Conservation (phyloP, 2,888 invertebrate species). For the Dinocampus coccinellae region DNA sequence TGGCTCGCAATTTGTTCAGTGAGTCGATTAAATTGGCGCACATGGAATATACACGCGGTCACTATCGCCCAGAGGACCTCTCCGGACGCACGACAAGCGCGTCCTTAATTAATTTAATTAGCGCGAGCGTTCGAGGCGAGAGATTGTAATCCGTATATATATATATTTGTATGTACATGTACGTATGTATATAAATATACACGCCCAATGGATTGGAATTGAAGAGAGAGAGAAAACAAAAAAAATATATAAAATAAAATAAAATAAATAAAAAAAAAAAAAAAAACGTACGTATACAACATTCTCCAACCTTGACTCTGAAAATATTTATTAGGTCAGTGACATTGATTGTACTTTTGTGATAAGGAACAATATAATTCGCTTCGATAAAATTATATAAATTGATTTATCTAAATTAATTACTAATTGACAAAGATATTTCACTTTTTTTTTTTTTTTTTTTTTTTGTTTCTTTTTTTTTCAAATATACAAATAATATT, state of each 20-base stretch:
- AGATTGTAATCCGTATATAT: slow-evolving; percentile 37
- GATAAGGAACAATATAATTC: slow-evolving; percentile 9
- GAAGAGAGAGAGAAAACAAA: no score
- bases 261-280: no score
- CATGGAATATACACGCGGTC: slow-evolving; percentile 11
- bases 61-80: slow-evolving; percentile 2
- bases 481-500: slow-evolving; percentile 56
- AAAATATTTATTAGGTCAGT: slow-evolving; percentile 30
- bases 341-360: slow-evolving; percentile 1
- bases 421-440: not conserved
- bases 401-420: not conserved
- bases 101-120: slow-evolving; percentile 50
- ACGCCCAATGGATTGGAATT: slow-evolving; percentile 1
- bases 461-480: not conserved
- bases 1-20: slow-evolving; percentile 39
- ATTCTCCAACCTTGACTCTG: slow-evolving; percentile 15
- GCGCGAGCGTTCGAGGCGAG: slow-evolving; percentile 36
- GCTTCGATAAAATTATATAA: not conserved
- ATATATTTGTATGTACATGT: not conserved
- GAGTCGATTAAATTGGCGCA: slow-evolving; percentile 39
- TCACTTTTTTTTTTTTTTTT: not conserved
- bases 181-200: no score
- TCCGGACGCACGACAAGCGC: slow-evolving; percentile 26
- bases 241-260: no score
- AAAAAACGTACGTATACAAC: not conserved